Conservation (phyloP, 2,888 invertebrate genomes). For the Suillia variegata region DNA sequence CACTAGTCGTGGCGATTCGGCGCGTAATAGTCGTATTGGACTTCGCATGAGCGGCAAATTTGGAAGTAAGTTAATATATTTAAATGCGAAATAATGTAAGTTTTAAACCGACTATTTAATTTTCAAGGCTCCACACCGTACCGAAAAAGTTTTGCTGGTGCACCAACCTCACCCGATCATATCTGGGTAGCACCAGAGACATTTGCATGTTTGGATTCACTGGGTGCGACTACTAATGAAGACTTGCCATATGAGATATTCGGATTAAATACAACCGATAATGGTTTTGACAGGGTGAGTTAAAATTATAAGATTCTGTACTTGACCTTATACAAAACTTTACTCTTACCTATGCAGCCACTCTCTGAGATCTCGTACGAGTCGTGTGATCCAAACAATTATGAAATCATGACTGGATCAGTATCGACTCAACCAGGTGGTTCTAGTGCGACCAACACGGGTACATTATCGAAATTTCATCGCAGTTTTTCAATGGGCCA, state of each 20-base stretch:
- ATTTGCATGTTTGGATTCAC: conserved; percentile 59
- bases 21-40: conserved; percentile 54
- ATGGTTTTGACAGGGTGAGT: conserved; percentile 57
- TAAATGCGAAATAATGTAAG: too few species aligned
- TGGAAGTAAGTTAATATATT: too few species aligned
- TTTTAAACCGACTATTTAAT: background rate
- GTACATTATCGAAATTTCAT: conserved; percentile 67
- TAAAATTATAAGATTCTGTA: background rate
- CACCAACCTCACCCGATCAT: conserved; percentile 53
- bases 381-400: conserved; percentile 58
- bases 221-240: conserved; percentile 56
- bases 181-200: conserved; percentile 60
- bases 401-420: conserved; percentile 52
- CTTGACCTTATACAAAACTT: background rate
- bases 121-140: conserved; percentile 43
- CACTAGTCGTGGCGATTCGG: conserved; percentile 56
- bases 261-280: conserved; percentile 53
- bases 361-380: conserved; percentile 61
- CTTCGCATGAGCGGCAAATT: conserved; percentile 48
- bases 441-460: too few species aligned
- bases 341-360: conserved; percentile 39
- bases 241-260: conserved; percentile 61
- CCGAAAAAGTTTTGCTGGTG: conserved; percentile 56
- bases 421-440: conserved; percentile 36
- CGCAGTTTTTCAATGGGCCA: conserved; percentile 88